Evolutionary conservation across 92 coral and sea anemone genomes (phyloP).

Genomic region (Actinostola sp.): DNA sequence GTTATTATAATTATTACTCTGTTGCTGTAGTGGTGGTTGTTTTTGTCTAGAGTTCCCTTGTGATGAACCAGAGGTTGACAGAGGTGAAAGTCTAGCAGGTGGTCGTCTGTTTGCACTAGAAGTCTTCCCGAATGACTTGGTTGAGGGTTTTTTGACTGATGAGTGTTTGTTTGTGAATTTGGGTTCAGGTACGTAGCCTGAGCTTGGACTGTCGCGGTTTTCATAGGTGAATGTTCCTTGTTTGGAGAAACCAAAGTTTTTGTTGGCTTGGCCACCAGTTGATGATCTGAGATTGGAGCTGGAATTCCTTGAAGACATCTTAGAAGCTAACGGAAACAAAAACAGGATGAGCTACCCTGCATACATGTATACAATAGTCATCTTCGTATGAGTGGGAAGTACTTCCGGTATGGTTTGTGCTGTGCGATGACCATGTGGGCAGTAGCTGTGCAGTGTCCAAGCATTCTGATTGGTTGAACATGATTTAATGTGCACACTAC

Average conservation of each 20-base stretch:
- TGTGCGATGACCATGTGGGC: too few relatives aligned
- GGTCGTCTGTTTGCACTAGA: conserved; percentile 22
- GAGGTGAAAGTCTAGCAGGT: conserved; percentile 67
- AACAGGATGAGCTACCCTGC: too few relatives aligned
- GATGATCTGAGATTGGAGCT: conserved; percentile 1
- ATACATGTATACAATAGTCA: too few relatives aligned
- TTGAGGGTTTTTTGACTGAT: conserved; percentile 8
- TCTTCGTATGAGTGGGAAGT: too few relatives aligned
- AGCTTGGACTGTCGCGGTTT: conserved; percentile 16
- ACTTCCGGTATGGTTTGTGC: too few relatives aligned
- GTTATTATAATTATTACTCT: conserved; percentile 8
- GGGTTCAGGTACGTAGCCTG: neutral
- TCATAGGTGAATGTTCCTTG: conserved; percentile 39
- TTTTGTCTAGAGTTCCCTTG: neutral
- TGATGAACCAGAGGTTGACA: conserved; percentile 43
- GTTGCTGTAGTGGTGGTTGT: neutral
- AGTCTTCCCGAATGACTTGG: conserved; percentile 25
- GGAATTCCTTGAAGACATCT: conserved; percentile 27
- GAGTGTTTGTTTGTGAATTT: conserved; percentile 12
- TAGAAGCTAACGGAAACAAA: neutral
- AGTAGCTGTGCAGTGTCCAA: too few relatives aligned
- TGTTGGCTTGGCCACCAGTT: neutral
- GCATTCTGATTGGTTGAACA: too few relatives aligned
- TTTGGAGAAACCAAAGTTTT: conserved; percentile 15
- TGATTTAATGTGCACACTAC: too few relatives aligned